Percentiles rank a stretch among this genome's conserved stretches.
These are phyloP conservation scores for Lerista edwardsae DNA, from an alignment of 2,797 vertebrate genomes.

Conservation along the genomic window DNA sequence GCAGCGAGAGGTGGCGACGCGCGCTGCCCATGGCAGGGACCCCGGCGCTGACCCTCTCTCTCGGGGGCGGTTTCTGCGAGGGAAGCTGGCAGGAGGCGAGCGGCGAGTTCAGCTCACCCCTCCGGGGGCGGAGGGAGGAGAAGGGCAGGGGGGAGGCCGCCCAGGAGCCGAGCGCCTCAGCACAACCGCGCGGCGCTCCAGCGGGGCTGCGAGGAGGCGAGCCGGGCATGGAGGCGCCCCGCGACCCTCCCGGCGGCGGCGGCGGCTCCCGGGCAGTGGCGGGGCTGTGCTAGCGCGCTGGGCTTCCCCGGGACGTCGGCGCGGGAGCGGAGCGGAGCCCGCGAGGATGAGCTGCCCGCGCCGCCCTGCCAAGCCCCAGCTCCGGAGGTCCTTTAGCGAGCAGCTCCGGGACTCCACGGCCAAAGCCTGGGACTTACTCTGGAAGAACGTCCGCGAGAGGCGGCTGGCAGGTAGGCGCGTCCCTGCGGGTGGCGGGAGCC, in stretches of 20 bases:
- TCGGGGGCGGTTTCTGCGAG: background rate
- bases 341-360: conserved; percentile 82
- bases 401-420: conserved; percentile 87
- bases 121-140: conserved; percentile 24
- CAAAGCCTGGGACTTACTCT: conserved; percentile 89
- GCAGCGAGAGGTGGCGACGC: background rate
- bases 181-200: background rate
- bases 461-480: conserved; percentile 85
- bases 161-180: background rate
- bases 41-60: background rate
- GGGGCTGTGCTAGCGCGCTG: conserved; percentile 5
- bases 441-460: conserved; percentile 86
- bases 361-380: conserved; percentile 76
- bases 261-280: background rate
- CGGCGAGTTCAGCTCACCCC: background rate
- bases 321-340: background rate
- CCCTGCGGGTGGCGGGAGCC: no score
- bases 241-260: background rate
- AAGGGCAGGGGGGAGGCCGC: background rate
- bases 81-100: background rate
- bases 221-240: background rate
- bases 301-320: background rate
- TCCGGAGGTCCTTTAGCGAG: conserved; percentile 87
- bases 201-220: background rate
- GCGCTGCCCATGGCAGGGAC: background rate